Base-by-base conservation (phyloP, 1,140 invertebrate genomes). In the Drosophila rufa region DNA sequence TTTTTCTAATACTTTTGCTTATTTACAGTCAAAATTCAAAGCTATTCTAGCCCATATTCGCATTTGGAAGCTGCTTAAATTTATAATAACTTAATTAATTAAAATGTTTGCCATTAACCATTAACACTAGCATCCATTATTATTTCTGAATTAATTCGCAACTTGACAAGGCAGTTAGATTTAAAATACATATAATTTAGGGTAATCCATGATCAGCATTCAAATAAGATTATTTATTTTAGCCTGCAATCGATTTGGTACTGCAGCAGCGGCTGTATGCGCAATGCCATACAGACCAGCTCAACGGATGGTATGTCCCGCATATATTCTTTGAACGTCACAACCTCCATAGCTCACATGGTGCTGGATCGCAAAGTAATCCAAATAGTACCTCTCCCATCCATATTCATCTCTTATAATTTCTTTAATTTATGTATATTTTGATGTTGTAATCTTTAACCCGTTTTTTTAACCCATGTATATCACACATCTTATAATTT, bases 221-320 rank as follows among this genome's bases (percentile, higher is more conserved):
- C 22, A 14, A 50, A n/a, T 25, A 12, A 22, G 43, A 51, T 25
- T 30, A 19, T 9, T 30, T 55, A 5, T 47, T 57, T 3, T 61
- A 92, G 91, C 8, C 53, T 92, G 4, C 91, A 92, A 81, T 87
- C 91, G 12, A 81, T 90, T 69, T 92, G 91, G 91, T 92, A 81
- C 62, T 92, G 91, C 58, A 64, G 74, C 30, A 75, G 82, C 14
- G 82, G 89, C 36, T 92, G 91, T 40, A 53, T 78, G 43, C 76
- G 91, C n/a, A 92, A 92, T 67, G 91, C 80, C n/a, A 75, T 92
- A 43, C 89, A 87, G 70, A 76, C 76, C 14, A 78, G 60, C 47
- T 81, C 84, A n/a, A 80, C 75, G 5, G 82, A 91, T 58, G 91
- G 91, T 92, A 82, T 25, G 76, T 62, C 25, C 33, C 14, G 11